These are phyloP conservation scores for Nothobranchius furzeri DNA, from an alignment of 2,113 vertebrate species.

Conservation along the genomic window DNA sequence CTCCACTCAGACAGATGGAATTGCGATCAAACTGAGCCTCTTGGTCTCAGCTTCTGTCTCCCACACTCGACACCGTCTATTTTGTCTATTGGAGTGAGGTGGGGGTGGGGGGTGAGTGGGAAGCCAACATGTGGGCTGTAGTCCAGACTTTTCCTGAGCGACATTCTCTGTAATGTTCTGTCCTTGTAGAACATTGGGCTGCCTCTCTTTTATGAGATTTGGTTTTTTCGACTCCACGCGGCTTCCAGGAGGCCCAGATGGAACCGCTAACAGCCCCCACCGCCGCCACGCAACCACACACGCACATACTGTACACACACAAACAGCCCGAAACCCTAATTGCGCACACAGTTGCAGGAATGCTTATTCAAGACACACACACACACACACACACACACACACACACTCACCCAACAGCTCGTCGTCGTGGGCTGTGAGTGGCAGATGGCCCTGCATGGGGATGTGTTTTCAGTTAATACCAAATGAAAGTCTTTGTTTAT, in stretches of 20 bases:
- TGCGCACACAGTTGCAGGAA: conserved; percentile 70
- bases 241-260: conserved; percentile 97
- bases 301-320: conserved; percentile 50
- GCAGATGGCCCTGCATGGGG: conserved; percentile 29
- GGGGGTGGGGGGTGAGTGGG: conserved; percentile 33
- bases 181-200: conserved; percentile 99
- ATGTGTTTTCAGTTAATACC: conserved; percentile 40
- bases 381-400: conserved; percentile 53
- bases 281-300: conserved; percentile 59
- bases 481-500: conserved; percentile 3
- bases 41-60: conserved; percentile 62
- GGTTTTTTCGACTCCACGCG: conserved; percentile 98
- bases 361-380: conserved; percentile 67
- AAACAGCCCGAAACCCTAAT: conserved; percentile 66
- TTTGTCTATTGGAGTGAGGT: conserved; percentile 39
- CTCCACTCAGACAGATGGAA: conserved; percentile 90
- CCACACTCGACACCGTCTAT: conserved; percentile 62
- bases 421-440: conserved; percentile 70
- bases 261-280: conserved; percentile 86
- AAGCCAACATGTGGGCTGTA: conserved; percentile 93
- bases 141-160: conserved; percentile 89
- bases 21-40: conserved; percentile 89
- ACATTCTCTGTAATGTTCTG: conserved; percentile 99
- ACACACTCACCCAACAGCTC: conserved; percentile 43
- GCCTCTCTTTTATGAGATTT: conserved; percentile 98